Conservation (phyloP, 2,888 invertebrate genomes). For the Leuctra nigra region DNA sequence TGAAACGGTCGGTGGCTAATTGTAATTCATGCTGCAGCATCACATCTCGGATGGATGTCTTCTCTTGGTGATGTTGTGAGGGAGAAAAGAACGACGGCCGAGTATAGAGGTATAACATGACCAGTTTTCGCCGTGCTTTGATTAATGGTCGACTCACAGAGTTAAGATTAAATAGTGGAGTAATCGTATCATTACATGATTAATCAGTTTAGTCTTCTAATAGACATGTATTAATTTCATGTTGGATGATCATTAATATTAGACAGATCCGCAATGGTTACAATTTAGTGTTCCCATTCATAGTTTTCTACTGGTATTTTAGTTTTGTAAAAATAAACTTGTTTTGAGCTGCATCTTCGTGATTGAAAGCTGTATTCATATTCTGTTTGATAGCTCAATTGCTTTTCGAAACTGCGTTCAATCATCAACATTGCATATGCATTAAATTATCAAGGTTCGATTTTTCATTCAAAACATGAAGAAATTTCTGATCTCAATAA, state of each 20-base stretch:
- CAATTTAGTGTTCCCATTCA: not conserved
- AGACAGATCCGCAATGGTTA: too few relatives aligned
- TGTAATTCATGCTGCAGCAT: not conserved
- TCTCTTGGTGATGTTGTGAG: not conserved
- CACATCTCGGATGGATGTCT: not conserved
- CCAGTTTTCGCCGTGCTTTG: not conserved
- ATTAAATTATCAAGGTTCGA: too few relatives aligned
- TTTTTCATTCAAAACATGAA: too few relatives aligned
- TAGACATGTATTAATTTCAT: not conserved
- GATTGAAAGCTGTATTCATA: not conserved
- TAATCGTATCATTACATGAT: slow-evolving; percentile 1
- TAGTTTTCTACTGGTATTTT: too few relatives aligned
- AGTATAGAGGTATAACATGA: not conserved
- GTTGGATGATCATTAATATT: not conserved
- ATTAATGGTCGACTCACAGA: not conserved
- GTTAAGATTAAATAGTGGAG: not conserved
- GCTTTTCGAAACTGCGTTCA: not conserved
- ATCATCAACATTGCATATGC: not conserved
- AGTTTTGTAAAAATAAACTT: slow-evolving; percentile 7
- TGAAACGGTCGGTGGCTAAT: not conserved
- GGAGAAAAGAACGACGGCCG: too few relatives aligned
- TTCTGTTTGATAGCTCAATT: not conserved
- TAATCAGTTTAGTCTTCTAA: slow-evolving; percentile 3
- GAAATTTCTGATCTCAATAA: too few relatives aligned
- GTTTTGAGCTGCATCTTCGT: not conserved